phyloP scores from a whole-genome alignment of 2,797 vertebrate genomes.

The Novumbra hubbsi region DNA sequence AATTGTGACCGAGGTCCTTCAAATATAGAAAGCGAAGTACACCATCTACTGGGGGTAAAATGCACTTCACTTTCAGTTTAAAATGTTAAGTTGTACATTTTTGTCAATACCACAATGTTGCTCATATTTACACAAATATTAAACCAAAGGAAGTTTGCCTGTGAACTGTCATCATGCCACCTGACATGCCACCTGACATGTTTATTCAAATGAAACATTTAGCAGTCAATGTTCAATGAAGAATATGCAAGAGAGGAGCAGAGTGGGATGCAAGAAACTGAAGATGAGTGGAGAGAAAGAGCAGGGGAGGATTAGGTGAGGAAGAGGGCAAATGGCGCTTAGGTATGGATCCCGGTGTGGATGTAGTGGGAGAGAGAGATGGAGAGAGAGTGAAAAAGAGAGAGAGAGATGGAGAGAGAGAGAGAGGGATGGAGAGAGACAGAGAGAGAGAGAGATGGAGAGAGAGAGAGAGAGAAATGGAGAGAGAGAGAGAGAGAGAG shows the following conservation, averaged over 20 bases:
- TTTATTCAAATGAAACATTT: not conserved
- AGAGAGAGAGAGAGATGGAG: too few species aligned
- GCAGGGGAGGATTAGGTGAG: constrained; percentile 56
- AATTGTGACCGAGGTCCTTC: constrained; percentile 23
- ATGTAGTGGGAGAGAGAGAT: constrained; percentile 31
- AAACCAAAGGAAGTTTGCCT: not conserved
- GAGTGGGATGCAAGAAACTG: not conserved
- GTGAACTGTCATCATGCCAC: not conserved
- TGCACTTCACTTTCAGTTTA: constrained; percentile 39
- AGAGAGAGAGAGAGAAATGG: constrained; percentile 34
- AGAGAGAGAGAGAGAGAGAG: constrained; percentile 32
- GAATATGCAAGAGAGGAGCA: not conserved
- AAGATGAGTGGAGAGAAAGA: constrained; percentile 42
- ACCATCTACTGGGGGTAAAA: constrained; percentile 74
- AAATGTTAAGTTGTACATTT: not conserved
- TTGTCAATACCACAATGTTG: not conserved
- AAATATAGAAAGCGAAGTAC: constrained; percentile 74
- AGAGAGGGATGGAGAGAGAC: constrained; percentile 48
- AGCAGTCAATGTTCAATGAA: not conserved
- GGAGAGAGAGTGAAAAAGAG: not conserved
- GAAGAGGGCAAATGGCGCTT: constrained; percentile 51
- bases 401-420: constrained; percentile 35
- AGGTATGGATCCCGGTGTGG: constrained; percentile 49
- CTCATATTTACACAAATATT: not conserved
- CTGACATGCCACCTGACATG: not conserved